Conservation (phyloP, 2,888 invertebrate species). For the Trissoscelio sp. region DNA sequence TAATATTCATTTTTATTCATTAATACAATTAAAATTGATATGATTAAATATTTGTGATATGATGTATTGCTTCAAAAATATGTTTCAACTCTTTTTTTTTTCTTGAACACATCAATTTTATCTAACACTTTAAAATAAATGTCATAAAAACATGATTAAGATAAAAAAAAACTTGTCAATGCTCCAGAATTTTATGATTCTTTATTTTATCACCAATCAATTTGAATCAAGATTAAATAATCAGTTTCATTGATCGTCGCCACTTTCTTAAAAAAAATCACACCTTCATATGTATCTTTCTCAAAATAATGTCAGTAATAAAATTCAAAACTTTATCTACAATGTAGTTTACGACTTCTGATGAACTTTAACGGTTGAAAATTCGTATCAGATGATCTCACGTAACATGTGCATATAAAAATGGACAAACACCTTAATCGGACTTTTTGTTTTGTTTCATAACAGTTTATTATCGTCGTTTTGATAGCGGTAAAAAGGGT, state of each 20-base stretch:
- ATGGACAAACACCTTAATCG: conserved; percentile 24
- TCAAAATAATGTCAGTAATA: neutral
- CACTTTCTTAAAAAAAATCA: neutral
- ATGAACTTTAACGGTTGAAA: neutral
- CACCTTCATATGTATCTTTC: neutral
- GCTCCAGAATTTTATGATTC: neutral
- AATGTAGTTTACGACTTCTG: neutral
- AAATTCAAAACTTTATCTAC: neutral
- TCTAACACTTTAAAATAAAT: too few relatives aligned
- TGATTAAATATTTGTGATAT: too few relatives aligned
- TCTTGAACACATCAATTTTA: too few relatives aligned
- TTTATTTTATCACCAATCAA: neutral
- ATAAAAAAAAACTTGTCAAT: neutral
- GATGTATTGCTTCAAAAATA: too few relatives aligned
- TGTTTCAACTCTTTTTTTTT: too few relatives aligned
- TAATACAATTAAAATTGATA: too few relatives aligned
- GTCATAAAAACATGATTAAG: neutral
- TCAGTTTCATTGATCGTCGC: neutral
- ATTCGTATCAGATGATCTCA: conserved; percentile 22
- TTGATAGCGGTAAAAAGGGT: conserved; percentile 7
- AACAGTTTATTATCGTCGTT: conserved; percentile 32
- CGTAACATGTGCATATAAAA: conserved; percentile 22
- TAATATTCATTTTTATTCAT: too few relatives aligned
- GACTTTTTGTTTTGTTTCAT: conserved; percentile 32
- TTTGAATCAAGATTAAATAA: neutral